Percentiles rank a stretch among this genome's conserved stretches.
Conservation (phyloP, 2,113 vertebrate genomes). For the Grammatotria lemairii region DNA sequence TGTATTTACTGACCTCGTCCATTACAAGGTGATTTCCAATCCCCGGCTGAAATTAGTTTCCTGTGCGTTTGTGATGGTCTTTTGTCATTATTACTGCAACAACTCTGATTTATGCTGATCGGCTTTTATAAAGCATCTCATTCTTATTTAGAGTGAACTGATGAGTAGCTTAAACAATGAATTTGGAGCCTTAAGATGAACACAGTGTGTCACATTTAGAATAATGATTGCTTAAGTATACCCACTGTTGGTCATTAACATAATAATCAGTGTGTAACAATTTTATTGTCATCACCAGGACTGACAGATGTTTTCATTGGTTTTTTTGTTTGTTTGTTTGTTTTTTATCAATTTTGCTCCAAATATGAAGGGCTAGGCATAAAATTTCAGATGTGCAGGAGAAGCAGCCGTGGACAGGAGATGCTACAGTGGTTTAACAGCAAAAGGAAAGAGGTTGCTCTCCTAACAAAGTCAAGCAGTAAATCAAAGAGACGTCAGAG, state of each 20-base stretch:
- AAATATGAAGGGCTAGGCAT: neutral
- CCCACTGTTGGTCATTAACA: neutral
- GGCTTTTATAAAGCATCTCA: neutral
- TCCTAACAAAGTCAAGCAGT: neutral
- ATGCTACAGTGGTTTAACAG: neutral
- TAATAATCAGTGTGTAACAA: neutral
- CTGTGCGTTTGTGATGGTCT: rapidly evolving
- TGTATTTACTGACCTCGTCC: neutral
- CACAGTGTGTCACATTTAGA: neutral
- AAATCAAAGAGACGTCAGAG: slow-evolving; percentile 6
- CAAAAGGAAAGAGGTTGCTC: neutral
- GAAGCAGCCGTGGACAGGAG: neutral
- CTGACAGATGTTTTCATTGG: neutral
- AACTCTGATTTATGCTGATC: neutral
- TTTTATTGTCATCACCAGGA: neutral
- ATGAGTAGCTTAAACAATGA: neutral
- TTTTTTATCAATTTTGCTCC: neutral
- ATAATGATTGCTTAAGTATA: neutral
- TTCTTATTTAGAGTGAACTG: neutral
- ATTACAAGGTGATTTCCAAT: neutral
- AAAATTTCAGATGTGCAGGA: neutral
- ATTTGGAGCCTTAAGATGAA: neutral
- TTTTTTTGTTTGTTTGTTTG: rapidly evolving
- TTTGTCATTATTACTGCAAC: neutral
- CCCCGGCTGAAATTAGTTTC: neutral